Conservation (phyloP, 1,140 invertebrate genomes). For the Adelges cooleyi region DNA sequence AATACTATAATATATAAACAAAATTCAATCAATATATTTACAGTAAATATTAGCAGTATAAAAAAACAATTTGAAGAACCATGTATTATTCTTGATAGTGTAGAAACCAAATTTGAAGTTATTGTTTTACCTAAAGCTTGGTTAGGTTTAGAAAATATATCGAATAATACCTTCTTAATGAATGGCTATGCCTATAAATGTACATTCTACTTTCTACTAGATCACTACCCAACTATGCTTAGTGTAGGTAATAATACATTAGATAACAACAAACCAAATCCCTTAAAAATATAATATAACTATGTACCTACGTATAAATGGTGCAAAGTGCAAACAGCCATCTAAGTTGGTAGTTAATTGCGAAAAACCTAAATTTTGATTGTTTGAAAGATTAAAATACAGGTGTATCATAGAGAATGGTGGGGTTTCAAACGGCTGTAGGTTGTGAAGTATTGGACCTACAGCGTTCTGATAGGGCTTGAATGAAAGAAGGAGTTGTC, state of each 20-base stretch:
- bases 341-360: too few relatives aligned
- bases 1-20: background rate
- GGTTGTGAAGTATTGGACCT: too few relatives aligned
- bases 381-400: too few relatives aligned
- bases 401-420: too few relatives aligned
- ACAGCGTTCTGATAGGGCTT: too few relatives aligned
- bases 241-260: background rate
- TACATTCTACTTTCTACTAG: background rate
- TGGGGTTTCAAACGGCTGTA: too few relatives aligned
- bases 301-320: too few relatives aligned
- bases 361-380: too few relatives aligned
- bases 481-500: too few relatives aligned
- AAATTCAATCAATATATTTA: constrained; percentile 1
- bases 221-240: background rate
- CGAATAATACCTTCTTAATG: constrained; percentile 3
- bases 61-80: constrained; percentile 1
- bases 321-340: too few relatives aligned
- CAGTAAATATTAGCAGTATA: background rate
- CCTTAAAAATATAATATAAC: background rate
- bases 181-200: background rate
- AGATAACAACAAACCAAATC: background rate
- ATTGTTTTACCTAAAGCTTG: background rate
- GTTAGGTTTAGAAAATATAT: constrained; percentile 1
- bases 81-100: background rate
- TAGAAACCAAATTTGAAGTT: constrained; percentile 2